phyloP scores from a whole-genome alignment of 1,140 invertebrate genomes.

The Batillaria attramentaria region DNA sequence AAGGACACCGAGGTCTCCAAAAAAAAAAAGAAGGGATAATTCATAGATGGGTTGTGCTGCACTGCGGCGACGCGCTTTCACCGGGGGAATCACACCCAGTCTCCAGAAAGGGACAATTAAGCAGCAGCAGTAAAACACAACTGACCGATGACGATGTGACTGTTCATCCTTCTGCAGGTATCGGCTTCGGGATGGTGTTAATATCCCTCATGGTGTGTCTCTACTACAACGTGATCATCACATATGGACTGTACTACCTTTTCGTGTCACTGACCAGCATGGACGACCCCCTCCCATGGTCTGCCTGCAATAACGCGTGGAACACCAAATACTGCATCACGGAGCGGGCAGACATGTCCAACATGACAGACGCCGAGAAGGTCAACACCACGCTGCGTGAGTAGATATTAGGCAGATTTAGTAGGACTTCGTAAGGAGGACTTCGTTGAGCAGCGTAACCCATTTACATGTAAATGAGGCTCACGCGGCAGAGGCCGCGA shows the following conservation, averaged over 20 bases:
- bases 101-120: too few species aligned
- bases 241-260: slow-evolving; percentile 66
- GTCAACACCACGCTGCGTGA: slow-evolving; percentile 33
- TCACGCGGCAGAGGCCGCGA: too few species aligned
- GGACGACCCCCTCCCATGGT: slow-evolving; percentile 53
- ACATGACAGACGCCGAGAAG: slow-evolving; percentile 24
- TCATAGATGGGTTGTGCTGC: not conserved
- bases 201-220: slow-evolving; percentile 69
- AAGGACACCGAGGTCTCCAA: not conserved
- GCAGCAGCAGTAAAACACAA: too few species aligned
- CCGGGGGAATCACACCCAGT: too few species aligned
- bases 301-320: slow-evolving; percentile 53
- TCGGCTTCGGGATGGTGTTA: slow-evolving; percentile 82
- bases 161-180: slow-evolving; percentile 75
- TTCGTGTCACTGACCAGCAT: slow-evolving; percentile 49
- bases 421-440: too few species aligned
- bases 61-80: not conserved
- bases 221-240: slow-evolving; percentile 71
- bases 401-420: too few species aligned
- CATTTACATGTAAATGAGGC: too few species aligned
- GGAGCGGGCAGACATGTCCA: slow-evolving; percentile 11
- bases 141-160: too few species aligned
- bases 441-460: too few species aligned
- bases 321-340: slow-evolving; percentile 48
- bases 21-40: not conserved